phyloP scores from a whole-genome alignment of 2,797 vertebrate species.

The Melanotaenia trifasciata region DNA sequence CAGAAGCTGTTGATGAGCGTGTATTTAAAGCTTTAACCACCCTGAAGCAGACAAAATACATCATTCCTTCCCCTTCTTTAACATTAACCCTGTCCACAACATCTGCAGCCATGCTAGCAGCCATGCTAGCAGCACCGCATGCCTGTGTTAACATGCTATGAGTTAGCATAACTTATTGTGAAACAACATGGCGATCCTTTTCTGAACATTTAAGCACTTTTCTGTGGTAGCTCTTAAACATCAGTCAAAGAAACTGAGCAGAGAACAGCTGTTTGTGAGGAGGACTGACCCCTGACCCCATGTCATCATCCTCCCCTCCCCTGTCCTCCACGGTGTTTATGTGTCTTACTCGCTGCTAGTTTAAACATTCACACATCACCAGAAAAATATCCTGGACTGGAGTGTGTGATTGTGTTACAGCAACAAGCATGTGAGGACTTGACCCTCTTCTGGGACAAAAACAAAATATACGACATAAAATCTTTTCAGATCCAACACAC shows the following conservation, averaged over 20 bases:
- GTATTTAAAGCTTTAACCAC: too few species aligned
- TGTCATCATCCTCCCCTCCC: constrained; percentile 36
- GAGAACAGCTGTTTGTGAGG: constrained; percentile 22
- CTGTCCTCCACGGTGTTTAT: neutral
- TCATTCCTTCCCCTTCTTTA: too few species aligned
- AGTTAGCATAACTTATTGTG: too few species aligned
- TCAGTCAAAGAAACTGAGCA: constrained; percentile 6
- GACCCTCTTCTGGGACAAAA: neutral
- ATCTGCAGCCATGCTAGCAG: too few species aligned
- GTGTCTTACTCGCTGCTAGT: constrained; percentile 10
- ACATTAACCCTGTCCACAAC: too few species aligned
- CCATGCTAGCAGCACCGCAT: too few species aligned
- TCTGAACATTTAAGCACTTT: neutral
- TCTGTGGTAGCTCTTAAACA: neutral
- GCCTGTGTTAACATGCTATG: too few species aligned
- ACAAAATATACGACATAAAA: rapidly evolving
- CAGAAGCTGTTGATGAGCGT: too few species aligned
- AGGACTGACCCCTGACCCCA: constrained; percentile 42
- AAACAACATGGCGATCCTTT: too few species aligned
- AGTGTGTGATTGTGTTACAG: constrained; percentile 6
- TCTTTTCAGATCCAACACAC: too few species aligned
- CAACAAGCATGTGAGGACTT: neutral
- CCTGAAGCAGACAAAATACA: too few species aligned
- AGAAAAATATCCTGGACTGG: constrained; percentile 12
- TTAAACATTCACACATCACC: constrained; percentile 38